Percentiles rank a stretch among this genome's conserved stretches.
Evolutionary conservation across 23 tunicate genomes (phyloP).

Genomic region (Styela clava): DNA sequence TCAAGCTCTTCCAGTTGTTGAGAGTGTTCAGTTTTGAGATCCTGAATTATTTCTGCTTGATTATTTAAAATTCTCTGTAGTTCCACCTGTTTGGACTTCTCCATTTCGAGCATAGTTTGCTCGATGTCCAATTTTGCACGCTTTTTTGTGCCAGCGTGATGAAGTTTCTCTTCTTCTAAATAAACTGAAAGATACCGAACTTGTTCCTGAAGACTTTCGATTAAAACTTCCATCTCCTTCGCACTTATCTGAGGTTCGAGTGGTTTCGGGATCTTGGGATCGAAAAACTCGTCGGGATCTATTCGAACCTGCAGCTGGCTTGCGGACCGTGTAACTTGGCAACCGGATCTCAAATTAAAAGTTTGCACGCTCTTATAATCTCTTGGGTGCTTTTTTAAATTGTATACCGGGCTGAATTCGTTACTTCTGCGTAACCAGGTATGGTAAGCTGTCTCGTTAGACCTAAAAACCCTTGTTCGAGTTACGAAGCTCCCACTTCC

Average conservation of each 20-base stretch:
- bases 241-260: constrained; percentile 8
- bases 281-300: constrained; percentile 42
- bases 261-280: constrained; percentile 20
- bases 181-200: constrained; percentile 49
- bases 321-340: constrained; percentile 55
- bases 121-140: constrained; percentile 57
- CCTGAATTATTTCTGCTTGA: constrained; percentile 37
- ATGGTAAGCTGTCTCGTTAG: constrained; percentile 17
- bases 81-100: constrained; percentile 23
- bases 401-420: background rate
- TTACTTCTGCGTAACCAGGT: constrained; percentile 20
- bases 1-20: constrained; percentile 31
- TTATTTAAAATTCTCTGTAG: constrained; percentile 14
- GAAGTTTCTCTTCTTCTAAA: constrained; percentile 79
- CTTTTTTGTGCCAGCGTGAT: constrained; percentile 76
- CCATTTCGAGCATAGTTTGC: constrained; percentile 19
- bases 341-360: constrained; percentile 61
- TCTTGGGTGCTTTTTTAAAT: background rate
- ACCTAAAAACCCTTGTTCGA: constrained; percentile 7
- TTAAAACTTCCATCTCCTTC: constrained; percentile 52
- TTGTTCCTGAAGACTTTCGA: constrained; percentile 62
- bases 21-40: constrained; percentile 15
- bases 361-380: constrained; percentile 65
- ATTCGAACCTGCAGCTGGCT: constrained; percentile 64
- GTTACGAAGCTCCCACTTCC: background rate